These are phyloP conservation scores for Zophobas atratus DNA, from an alignment of 1,140 invertebrate genomes.

Conservation along the genomic window DNA sequence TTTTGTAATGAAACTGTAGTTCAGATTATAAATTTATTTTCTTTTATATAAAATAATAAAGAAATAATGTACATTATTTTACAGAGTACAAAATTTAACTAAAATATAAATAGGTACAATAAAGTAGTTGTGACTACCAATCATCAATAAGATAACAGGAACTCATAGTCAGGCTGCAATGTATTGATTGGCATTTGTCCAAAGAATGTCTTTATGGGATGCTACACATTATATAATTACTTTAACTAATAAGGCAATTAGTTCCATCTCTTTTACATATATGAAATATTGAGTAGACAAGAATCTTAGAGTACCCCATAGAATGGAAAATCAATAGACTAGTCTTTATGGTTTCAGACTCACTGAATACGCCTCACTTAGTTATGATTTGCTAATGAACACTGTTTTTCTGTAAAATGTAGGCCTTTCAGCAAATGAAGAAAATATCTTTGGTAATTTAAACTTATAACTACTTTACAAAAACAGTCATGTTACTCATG, in stretches of 20 bases:
- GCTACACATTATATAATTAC: constrained; percentile 51
- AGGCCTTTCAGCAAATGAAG: constrained; percentile 44
- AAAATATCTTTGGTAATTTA: constrained; percentile 63
- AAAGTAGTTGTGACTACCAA: constrained; percentile 59
- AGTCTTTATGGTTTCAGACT: constrained; percentile 49
- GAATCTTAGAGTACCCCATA: constrained; percentile 49
- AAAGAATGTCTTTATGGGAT: constrained; percentile 48
- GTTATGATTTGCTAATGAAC: constrained; percentile 53
- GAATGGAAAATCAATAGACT: constrained; percentile 51
- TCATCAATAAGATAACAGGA: constrained; percentile 59
- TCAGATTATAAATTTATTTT: constrained; percentile 59
- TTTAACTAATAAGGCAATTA: constrained; percentile 59
- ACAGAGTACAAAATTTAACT: constrained; percentile 65
- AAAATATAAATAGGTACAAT: constrained; percentile 65
- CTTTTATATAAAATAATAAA: constrained; percentile 66
- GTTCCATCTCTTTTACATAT: constrained; percentile 50
- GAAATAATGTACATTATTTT: constrained; percentile 65
- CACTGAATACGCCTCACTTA: constrained; percentile 46
- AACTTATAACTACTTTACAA: constrained; percentile 55
- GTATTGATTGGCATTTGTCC: constrained; percentile 47
- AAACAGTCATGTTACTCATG: constrained; percentile 46
- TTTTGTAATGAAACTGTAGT: constrained; percentile 42
- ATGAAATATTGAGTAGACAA: constrained; percentile 47
- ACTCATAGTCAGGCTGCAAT: constrained; percentile 59
- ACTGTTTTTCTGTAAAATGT: constrained; percentile 48